Evolutionary conservation across 2,113 vertebrate genomes (phyloP).

Genomic region (Recurvirostra avosetta): DNA sequence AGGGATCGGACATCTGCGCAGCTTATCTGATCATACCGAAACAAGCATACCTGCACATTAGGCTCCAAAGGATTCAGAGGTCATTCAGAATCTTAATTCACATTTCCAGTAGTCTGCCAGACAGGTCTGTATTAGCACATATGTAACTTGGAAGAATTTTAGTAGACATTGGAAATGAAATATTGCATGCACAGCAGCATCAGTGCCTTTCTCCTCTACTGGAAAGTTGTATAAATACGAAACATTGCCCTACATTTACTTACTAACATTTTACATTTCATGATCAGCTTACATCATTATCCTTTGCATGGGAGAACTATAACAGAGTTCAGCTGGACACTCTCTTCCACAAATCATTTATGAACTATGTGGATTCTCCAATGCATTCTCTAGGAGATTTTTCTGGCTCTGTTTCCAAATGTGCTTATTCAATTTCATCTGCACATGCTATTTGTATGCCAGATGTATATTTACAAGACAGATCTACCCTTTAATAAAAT

Average conservation of each 20-base stretch:
- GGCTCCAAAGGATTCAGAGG: neutral
- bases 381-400: neutral
- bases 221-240: neutral
- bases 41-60: neutral
- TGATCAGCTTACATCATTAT: conserved; percentile 10
- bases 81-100: neutral
- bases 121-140: neutral
- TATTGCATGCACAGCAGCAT: neutral
- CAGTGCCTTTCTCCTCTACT: neutral
- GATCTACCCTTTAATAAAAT: conserved; percentile 17
- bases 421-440: conserved; percentile 2
- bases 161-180: neutral
- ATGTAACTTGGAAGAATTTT: neutral
- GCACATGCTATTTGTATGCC: conserved; percentile 2
- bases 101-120: neutral
- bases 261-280: neutral
- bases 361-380: neutral
- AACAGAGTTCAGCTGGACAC: conserved; percentile 8
- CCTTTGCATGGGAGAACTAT: neutral
- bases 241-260: neutral
- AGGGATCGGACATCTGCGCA: rapidly evolving
- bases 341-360: neutral
- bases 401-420: conserved; percentile 5
- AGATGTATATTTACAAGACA: conserved; percentile 38
- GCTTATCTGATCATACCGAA: neutral